These are phyloP conservation scores for Lycophotia porphyrea DNA, from an alignment of 2,888 invertebrate genomes.

Conservation along the genomic window DNA sequence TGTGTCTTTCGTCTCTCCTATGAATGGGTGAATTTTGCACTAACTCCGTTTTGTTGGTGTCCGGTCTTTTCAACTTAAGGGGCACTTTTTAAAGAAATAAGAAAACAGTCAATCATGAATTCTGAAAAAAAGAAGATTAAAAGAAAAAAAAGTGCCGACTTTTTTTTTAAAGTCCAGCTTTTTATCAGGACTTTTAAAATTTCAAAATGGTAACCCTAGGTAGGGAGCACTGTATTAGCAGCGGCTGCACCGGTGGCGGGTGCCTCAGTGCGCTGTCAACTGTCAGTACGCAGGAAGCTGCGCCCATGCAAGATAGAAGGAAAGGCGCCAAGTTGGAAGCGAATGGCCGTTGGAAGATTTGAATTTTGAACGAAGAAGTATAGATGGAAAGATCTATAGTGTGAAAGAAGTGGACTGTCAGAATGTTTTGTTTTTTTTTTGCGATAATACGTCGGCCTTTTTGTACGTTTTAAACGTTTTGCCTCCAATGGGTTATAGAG, in stretches of 20 bases:
- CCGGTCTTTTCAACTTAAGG: not conserved
- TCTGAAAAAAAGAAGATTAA: not conserved
- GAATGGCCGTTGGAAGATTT: slow-evolving; percentile 32
- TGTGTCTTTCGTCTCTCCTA: no score
- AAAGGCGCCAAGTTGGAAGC: slow-evolving; percentile 48
- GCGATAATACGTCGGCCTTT: not conserved
- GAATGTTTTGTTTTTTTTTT: not conserved
- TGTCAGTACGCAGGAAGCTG: slow-evolving; percentile 74
- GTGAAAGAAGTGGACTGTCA: not conserved
- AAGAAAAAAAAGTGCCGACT: not conserved
- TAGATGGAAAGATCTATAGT: not conserved
- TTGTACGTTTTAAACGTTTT: not conserved
- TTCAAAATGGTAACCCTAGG: not conserved
- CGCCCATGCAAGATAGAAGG: slow-evolving; percentile 73
- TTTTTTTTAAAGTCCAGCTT: not conserved
- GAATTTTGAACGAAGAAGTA: not conserved
- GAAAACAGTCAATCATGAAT: not conserved
- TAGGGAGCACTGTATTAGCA: slow-evolving; percentile 65
- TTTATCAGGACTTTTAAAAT: not conserved
- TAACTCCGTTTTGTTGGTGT: no score
- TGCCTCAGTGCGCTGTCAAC: slow-evolving; percentile 71
- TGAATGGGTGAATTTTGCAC: no score
- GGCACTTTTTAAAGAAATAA: not conserved
- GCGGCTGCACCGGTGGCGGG: slow-evolving; percentile 68
- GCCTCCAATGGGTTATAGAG: not conserved